Evolutionary conservation across 2,797 vertebrate species (phyloP), one percentile per base, ranked within the genome.

Genomic region (Alfaro cultratus): DNA sequence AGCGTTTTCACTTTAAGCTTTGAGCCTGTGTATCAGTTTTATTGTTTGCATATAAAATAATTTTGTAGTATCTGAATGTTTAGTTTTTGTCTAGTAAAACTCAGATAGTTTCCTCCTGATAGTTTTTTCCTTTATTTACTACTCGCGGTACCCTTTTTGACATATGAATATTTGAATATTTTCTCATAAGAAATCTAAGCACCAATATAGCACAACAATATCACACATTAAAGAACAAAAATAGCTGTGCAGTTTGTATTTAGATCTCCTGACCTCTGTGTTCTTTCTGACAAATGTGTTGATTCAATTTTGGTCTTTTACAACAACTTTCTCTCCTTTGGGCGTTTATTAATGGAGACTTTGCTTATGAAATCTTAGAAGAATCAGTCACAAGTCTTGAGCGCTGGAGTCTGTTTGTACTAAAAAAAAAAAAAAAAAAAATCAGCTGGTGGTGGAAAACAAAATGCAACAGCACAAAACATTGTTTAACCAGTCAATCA

Each of bases 271-370:
- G 76, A 53, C 64, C 81, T 80, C 81, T 86, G 73, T 78, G 75
- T 87, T 93, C 75, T 77, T 83, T 86, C 77, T 92, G 86, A 90
- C 82, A 78, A 88, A 92, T 86, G 85, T 73, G 79, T 86, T 89
- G 87, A 91, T 92, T 92, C 89, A 88, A 91, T 43, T 90, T 93
- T 80, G 83, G 88, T 86, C 84, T 79, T 89, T 83, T 89, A 87
- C 87, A 80, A 91, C 87, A 84, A 83, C 91, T 89, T 85, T 83
- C 57, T 84, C 73, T 87, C 88, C 84, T 81, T 73, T 0, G 81
- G 89, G 83, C 80, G 64, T 78, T 76, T 87, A 85, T 85, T 94
- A 93, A 95, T 93, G 94, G 87, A 93, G 94, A 93, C 82, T 82
- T 78, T 82, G 80, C 84, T 93, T 62, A 86, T 84, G 70, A 88